Evolutionary conservation across 1,140 invertebrate genomes (phyloP).

Genomic region (Venturia canescens): DNA sequence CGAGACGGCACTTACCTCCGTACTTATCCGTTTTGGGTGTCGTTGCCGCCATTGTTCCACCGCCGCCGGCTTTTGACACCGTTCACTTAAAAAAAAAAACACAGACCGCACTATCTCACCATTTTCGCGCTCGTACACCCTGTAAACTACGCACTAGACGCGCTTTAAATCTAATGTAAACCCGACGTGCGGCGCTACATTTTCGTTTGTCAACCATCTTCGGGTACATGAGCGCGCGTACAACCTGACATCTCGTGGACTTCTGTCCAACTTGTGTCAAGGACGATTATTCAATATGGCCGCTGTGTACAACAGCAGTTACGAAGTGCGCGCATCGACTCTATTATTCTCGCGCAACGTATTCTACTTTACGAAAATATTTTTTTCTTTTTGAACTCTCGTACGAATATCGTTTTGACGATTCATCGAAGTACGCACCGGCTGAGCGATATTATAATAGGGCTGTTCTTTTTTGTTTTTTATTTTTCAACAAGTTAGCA

Average conservation of each 20-base stretch:
- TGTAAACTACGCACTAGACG: slow-evolving; percentile 67
- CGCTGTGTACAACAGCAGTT: slow-evolving; percentile 1
- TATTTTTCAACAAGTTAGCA: too few relatives aligned
- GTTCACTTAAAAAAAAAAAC: slow-evolving; percentile 10
- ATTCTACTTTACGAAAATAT: too few relatives aligned
- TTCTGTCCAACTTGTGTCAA: neutral
- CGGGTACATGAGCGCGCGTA: slow-evolving; percentile 50
- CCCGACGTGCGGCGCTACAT: slow-evolving; percentile 74
- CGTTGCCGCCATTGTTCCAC: slow-evolving; percentile 67
- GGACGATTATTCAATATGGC: slow-evolving; percentile 24
- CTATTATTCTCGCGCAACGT: too few relatives aligned
- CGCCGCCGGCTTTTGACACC: slow-evolving; percentile 26
- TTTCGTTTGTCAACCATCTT: slow-evolving; percentile 75
- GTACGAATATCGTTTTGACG: too few relatives aligned
- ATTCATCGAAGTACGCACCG: too few relatives aligned
- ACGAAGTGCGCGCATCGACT: too few relatives aligned
- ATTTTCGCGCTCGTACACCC: slow-evolving; percentile 66
- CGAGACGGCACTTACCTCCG: slow-evolving; percentile 64
- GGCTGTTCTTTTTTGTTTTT: too few relatives aligned
- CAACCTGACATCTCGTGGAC: slow-evolving; percentile 56
- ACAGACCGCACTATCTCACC: slow-evolving; percentile 66
- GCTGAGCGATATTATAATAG: too few relatives aligned
- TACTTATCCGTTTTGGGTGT: slow-evolving; percentile 75
- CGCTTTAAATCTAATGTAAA: slow-evolving; percentile 74
- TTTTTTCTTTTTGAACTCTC: too few relatives aligned